Evolutionary conservation across 2,888 invertebrate species (phyloP), one percentile per base, ranked within the genome.

Genomic region (Torymus tubicola): DNA sequence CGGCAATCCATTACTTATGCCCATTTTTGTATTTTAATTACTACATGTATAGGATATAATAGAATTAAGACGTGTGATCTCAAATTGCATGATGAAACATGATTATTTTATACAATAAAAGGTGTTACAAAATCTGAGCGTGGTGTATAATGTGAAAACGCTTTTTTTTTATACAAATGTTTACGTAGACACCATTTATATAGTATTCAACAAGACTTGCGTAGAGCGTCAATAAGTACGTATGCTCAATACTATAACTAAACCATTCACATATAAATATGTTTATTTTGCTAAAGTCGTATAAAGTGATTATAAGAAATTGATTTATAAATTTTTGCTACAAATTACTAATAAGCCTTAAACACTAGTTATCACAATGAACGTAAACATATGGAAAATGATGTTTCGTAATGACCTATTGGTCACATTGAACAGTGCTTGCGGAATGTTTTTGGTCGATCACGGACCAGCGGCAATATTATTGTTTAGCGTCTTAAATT

Each of bases 61-160:
- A 64, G 52, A 70, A 72, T 13, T 50, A 50, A 68, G 14, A 75
- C 13, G 16, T 12, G 60, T 70, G 70, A 80, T 80, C 70, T 70
- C 75, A 75, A 65, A 65, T 70, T 65, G 60, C 18, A 80, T 53
- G 16, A 14, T 65, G 18, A 68, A 63, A 57, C 67, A 16, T 78
- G 21, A 73, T 79, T 79, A 79, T 74, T 79, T 74, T 79, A 11
- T 77, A 77, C 77, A 77, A 77, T 79, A 79, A 74, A 69, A 74
- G 21, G 16, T 52, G 52, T 64, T 74, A 79, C 13, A 69, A 79
- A 79, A 74, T 74, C 52, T 74, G 52, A 78, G 18, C 31, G 55
- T 69, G 21, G n/a, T 61, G 21, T 18, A 73, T 18, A 57, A 4
- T 77, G 55, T 55, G 10, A 73, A 55, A 72, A 24, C 24, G 55